Conservation (phyloP, 2,797 vertebrate genomes). For the Streptopelia turtur region DNA sequence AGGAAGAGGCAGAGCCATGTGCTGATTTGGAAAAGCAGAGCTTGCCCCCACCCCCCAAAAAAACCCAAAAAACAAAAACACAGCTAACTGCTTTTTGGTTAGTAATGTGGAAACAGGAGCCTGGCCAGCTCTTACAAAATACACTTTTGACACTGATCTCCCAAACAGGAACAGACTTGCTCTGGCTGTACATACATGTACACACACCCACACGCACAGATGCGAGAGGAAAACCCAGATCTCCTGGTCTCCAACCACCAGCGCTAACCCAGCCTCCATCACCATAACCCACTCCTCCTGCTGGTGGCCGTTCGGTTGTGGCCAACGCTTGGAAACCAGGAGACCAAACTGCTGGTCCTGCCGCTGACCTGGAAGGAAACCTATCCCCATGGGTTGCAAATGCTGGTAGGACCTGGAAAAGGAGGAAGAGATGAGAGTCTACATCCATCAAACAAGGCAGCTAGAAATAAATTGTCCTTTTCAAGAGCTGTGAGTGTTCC, state of each 20-base stretch:
- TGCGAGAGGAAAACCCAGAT: background rate
- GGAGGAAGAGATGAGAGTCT: background rate
- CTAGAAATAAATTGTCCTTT: background rate
- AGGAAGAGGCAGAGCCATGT: background rate
- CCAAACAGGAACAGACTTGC: constrained; percentile 67
- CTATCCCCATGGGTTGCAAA: background rate
- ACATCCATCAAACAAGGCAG: background rate
- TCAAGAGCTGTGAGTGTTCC: background rate
- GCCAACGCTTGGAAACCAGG: background rate
- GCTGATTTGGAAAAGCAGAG: background rate
- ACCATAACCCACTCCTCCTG: fast-evolving
- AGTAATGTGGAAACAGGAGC: constrained; percentile 65
- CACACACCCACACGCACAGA: constrained; percentile 59
- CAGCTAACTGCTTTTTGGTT: constrained; percentile 28
- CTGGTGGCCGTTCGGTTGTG: background rate
- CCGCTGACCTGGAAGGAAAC: background rate
- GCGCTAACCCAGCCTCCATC: background rate
- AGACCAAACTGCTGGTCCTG: background rate
- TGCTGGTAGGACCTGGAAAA: background rate
- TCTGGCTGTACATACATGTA: background rate
- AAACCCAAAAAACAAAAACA: background rate
- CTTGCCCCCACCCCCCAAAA: background rate
- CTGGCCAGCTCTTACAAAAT: constrained; percentile 65
- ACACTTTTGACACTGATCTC: constrained; percentile 61
- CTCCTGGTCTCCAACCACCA: constrained; percentile 35